Evolutionary conservation across 2,888 invertebrate genomes (phyloP), one percentile per base, ranked within the genome.

Genomic region (Epiblema foenella): DNA sequence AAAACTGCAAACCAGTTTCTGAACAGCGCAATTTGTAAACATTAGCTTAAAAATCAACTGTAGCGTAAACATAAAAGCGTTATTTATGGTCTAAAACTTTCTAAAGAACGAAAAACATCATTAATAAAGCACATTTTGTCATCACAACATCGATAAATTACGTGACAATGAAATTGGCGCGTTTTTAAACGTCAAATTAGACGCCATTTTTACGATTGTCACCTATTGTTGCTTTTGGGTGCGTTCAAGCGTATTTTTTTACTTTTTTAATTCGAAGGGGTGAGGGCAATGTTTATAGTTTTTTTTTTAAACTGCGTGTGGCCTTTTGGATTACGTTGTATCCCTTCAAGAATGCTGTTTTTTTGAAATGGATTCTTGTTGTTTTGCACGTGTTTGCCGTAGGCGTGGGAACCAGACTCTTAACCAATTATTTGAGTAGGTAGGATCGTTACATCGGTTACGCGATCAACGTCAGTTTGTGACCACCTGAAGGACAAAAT

Each of bases 181-280:
- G 87, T 89, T 89, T 90, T 90, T 88, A 84, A 89, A 89, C 89
- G 90, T 91, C 92, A 91, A 90, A 92, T 93, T 91, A 91, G 90
- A 81, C 87, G 88, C 89, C 90, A 89, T 91, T 75, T 86, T 80
- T 83, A 80, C 83, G 81, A 88, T 86, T 86, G 89, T 88, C 85
- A 81, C 52, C 64, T 64, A 82, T 82, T 76, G 75, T 78, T 75
- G 75, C 77, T 87, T 86, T 85, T 76, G 82, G 84, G 80, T 85
- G 87, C 89, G 88, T 88, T 90, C 89, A 84, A 83, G 91, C 90
- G 89, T 81, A 78, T 75, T 77, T 78, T 77, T 70, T 77, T 77
- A 80, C 85, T 85, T 88, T 85, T 85, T 81, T 78, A 79, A 81
- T 84, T 79, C 77, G 83, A 86, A 89, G 89, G 90, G 89, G 86